These are phyloP conservation scores for Scarus forsteni DNA, from an alignment of 2,797 vertebrate genomes.

Conservation along the genomic window DNA sequence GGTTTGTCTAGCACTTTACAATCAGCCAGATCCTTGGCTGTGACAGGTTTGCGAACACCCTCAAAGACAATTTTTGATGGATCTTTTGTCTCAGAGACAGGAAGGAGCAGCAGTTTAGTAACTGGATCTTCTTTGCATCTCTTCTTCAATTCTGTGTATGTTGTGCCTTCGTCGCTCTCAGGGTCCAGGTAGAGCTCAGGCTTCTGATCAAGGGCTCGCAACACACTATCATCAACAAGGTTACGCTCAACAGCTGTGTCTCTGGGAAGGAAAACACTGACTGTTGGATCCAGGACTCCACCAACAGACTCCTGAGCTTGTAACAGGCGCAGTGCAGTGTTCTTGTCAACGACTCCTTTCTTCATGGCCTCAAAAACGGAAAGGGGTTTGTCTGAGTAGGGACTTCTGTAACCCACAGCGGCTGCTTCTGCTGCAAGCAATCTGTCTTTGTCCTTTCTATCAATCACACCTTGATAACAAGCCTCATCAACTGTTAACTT, in stretches of 20 bases:
- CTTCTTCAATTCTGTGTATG: slow-evolving; percentile 82
- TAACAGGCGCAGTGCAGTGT: slow-evolving; percentile 91
- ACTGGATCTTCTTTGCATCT: slow-evolving; percentile 84
- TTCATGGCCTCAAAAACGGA: slow-evolving; percentile 96
- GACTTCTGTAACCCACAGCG: slow-evolving; percentile 67
- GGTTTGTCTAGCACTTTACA: slow-evolving; percentile 71
- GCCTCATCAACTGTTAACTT: slow-evolving; percentile 79
- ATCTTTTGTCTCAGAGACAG: slow-evolving; percentile 65
- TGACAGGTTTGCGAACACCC: slow-evolving; percentile 85
- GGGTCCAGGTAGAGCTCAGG: slow-evolving; percentile 76
- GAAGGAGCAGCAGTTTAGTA: slow-evolving; percentile 89
- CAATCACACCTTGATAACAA: slow-evolving; percentile 72
- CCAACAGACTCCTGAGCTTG: slow-evolving; percentile 92
- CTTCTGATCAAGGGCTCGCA: slow-evolving; percentile 55
- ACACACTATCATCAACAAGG: slow-evolving; percentile 78
- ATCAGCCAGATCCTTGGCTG: slow-evolving; percentile 85
- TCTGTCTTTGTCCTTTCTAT: slow-evolving; percentile 77
- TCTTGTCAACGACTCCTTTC: slow-evolving; percentile 91
- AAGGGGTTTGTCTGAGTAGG: slow-evolving; percentile 76
- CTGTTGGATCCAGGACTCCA: slow-evolving; percentile 79
- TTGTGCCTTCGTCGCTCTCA: slow-evolving; percentile 83
- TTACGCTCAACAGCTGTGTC: slow-evolving; percentile 85
- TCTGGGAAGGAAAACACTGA: slow-evolving; percentile 79
- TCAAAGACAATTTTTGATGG: slow-evolving; percentile 72
- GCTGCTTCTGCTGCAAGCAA: slow-evolving; percentile 75